These are phyloP conservation scores for Eulemur rubriventer DNA, from an alignment of 2,797 vertebrate genomes.

Conservation along the genomic window DNA sequence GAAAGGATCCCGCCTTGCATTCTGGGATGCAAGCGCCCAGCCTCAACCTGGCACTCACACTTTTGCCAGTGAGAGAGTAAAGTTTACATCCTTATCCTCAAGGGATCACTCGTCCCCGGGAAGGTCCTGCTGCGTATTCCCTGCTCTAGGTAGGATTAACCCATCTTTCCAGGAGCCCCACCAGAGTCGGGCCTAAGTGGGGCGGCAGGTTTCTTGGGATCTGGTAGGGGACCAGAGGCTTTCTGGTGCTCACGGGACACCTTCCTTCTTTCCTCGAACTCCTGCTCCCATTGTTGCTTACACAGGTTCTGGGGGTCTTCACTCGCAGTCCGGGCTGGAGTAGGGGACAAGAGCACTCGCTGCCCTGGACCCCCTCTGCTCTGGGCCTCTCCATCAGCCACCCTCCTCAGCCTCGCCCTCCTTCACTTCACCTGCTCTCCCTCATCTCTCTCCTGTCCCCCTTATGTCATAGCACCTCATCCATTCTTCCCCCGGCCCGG, in stretches of 20 bases:
- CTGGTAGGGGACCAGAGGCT: background rate
- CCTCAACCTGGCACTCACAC: constrained; percentile 78
- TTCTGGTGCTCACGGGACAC: constrained; percentile 71
- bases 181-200: background rate
- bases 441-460: background rate
- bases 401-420: no score
- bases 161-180: constrained; percentile 85
- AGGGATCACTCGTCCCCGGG: constrained; percentile 85
- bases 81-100: constrained; percentile 87
- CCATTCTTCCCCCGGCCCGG: background rate
- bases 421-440: background rate
- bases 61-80: constrained; percentile 84
- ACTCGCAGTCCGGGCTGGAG: constrained; percentile 76
- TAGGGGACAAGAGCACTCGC: background rate
- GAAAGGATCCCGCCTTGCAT: background rate
- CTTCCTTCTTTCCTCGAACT: constrained; percentile 84
- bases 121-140: constrained; percentile 82
- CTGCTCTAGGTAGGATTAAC: constrained; percentile 85
- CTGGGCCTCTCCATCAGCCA: no score
- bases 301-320: constrained; percentile 51
- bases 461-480: background rate
- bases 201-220: background rate
- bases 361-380: background rate
- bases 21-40: background rate
- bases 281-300: constrained; percentile 79